Conservation (phyloP, 2,797 vertebrate species). For the Falco rusticolus region DNA sequence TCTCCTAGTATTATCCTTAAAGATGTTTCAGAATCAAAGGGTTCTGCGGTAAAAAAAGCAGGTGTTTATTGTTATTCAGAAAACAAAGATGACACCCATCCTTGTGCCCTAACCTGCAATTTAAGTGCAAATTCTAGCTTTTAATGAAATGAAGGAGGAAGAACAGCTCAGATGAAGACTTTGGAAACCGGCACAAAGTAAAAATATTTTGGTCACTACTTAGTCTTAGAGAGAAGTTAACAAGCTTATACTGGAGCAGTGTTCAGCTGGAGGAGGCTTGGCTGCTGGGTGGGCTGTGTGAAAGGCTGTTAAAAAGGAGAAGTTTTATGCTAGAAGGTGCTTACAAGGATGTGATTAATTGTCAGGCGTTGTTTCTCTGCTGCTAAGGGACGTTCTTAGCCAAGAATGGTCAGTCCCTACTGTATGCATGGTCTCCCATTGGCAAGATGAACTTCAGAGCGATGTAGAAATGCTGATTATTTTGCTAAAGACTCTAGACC, state of each 20-base stretch:
- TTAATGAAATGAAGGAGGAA: background rate
- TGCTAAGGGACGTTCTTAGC: background rate
- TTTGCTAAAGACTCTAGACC: background rate
- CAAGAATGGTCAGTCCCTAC: background rate
- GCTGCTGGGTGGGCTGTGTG: background rate
- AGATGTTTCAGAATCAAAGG: background rate
- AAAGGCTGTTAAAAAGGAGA: background rate
- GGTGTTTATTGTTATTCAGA: background rate
- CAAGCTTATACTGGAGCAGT: background rate
- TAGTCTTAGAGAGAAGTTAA: background rate
- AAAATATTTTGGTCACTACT: background rate
- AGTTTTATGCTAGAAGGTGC: background rate
- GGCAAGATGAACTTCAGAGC: background rate
- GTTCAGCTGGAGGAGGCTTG: background rate
- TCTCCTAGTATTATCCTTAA: background rate
- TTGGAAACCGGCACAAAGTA: background rate
- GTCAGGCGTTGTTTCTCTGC: background rate
- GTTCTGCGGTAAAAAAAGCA: background rate
- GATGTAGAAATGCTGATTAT: background rate
- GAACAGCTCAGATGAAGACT: background rate
- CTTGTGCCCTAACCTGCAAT: background rate
- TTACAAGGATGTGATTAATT: background rate
- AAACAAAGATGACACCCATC: background rate
- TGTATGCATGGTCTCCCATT: background rate
- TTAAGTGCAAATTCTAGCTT: background rate